Evolutionary conservation across 2,888 invertebrate genomes (phyloP).

Genomic region (Hirtodrosophila trivittata): DNA sequence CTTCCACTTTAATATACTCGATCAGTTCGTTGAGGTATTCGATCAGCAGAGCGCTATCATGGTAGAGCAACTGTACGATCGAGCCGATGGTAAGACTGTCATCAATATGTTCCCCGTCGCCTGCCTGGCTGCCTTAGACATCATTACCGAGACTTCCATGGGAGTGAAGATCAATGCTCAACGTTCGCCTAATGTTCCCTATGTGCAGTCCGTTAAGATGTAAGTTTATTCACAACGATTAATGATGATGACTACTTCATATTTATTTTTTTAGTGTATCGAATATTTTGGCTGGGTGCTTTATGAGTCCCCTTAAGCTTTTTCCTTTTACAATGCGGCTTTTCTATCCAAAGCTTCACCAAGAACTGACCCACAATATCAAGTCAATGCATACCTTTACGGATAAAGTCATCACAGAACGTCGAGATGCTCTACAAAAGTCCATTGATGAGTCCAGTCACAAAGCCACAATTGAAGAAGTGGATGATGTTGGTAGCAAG

Average conservation of each 20-base stretch:
- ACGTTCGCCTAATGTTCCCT: conserved; percentile 86
- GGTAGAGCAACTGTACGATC: conserved; percentile 85
- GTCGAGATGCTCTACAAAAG: conserved; percentile 54
- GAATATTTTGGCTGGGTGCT: conserved; percentile 60
- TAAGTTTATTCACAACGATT: conserved; percentile 26
- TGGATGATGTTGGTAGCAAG: conserved; percentile 84
- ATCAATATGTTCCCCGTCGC: conserved; percentile 87
- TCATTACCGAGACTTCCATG: conserved; percentile 85
- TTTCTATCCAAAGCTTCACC: conserved; percentile 39
- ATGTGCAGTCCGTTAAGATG: conserved; percentile 86
- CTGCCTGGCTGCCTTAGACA: conserved; percentile 86
- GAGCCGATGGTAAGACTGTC: conserved; percentile 80
- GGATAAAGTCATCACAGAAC: conserved; percentile 68
- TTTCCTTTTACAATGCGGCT: conserved; percentile 81
- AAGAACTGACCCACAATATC: conserved; percentile 51
- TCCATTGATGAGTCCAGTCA: conserved; percentile 40
- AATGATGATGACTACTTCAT: no score
- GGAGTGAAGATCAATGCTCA: conserved; percentile 84
- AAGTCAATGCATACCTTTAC: conserved; percentile 76
- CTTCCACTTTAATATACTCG: conserved; percentile 91
- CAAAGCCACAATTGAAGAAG: conserved; percentile 26
- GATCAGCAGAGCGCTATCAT: conserved; percentile 87
- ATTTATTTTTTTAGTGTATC: conserved; percentile 51
- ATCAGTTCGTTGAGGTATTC: conserved; percentile 89
- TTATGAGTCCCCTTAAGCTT: conserved; percentile 67